Conservation (phyloP, 1,140 invertebrate genomes). For the Lepidurus packardi region DNA sequence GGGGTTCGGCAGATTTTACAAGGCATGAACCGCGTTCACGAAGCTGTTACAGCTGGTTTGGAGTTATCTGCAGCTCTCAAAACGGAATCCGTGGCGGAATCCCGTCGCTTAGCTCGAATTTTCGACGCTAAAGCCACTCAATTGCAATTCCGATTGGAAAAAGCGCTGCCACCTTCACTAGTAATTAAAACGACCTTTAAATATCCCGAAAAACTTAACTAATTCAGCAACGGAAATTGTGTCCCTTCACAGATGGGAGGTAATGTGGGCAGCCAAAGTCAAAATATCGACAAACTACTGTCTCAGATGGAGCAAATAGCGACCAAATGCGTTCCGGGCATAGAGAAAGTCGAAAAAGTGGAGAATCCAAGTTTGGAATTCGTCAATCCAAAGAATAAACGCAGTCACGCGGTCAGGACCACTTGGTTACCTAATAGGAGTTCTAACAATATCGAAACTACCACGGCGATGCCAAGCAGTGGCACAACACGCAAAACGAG, state of each 20-base stretch:
- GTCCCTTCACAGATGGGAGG: background rate
- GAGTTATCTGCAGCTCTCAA: slow-evolving; percentile 25
- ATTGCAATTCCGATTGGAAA: slow-evolving; percentile 27
- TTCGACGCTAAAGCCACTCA: slow-evolving; percentile 12
- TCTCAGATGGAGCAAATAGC: background rate
- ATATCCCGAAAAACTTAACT: background rate
- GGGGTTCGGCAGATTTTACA: background rate
- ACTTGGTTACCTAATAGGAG: slow-evolving; percentile 24
- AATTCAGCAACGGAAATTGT: background rate
- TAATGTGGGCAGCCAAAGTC: background rate
- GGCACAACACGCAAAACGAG: background rate
- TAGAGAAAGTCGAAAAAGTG: background rate
- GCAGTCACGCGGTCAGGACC: slow-evolving; percentile 20
- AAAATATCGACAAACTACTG: slow-evolving; percentile 10
- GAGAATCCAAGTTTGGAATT: slow-evolving; percentile 17
- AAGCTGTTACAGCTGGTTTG: slow-evolving; percentile 3
- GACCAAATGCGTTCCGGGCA: background rate
- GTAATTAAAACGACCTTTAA: background rate
- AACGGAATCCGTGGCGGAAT: slow-evolving; percentile 26
- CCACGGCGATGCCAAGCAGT: background rate
- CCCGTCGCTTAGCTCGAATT: background rate
- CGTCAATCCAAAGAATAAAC: slow-evolving; percentile 23
- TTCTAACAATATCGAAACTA: background rate
- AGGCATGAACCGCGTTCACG: background rate
- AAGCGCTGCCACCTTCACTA: background rate